Evolutionary conservation across 2,888 invertebrate species (phyloP).

Genomic region (Candidula unifasciata): DNA sequence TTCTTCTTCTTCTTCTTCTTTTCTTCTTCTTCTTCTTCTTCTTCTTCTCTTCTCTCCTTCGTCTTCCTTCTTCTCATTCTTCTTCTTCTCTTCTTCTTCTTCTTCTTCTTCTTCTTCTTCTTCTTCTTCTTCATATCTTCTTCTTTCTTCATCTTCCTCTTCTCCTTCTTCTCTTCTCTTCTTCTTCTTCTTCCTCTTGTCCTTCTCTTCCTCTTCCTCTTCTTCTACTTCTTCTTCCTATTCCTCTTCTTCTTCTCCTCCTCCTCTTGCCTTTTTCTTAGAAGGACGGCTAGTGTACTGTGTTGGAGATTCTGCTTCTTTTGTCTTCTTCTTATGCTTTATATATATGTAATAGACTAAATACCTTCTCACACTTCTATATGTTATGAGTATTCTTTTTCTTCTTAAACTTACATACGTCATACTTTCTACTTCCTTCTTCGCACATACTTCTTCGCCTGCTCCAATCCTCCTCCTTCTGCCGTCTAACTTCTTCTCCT

Average conservation of each 20-base stretch:
- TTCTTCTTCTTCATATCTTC: background rate
- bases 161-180: no score
- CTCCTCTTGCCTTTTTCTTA: background rate
- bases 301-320: no score
- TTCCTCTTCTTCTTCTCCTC: background rate
- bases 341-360: no score
- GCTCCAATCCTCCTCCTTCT: no score
- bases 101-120: background rate
- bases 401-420: no score
- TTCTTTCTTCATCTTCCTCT: background rate
- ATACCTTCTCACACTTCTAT: background rate
- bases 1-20: background rate
- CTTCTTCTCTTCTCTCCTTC: background rate
- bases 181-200: background rate
- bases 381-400: background rate
- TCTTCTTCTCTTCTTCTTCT: background rate
- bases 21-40: conserved; percentile 1
- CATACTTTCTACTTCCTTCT: no score
- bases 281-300: background rate
- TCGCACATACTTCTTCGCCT: no score
- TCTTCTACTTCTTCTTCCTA: conserved; percentile 14
- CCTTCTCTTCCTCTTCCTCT: background rate
- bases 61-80: background rate
- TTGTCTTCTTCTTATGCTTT: no score
- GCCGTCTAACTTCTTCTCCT: no score